Evolutionary conservation across 2,797 vertebrate genomes (phyloP), one percentile per base, ranked within the genome.

Genomic region (Chiropotes sagulatus): DNA sequence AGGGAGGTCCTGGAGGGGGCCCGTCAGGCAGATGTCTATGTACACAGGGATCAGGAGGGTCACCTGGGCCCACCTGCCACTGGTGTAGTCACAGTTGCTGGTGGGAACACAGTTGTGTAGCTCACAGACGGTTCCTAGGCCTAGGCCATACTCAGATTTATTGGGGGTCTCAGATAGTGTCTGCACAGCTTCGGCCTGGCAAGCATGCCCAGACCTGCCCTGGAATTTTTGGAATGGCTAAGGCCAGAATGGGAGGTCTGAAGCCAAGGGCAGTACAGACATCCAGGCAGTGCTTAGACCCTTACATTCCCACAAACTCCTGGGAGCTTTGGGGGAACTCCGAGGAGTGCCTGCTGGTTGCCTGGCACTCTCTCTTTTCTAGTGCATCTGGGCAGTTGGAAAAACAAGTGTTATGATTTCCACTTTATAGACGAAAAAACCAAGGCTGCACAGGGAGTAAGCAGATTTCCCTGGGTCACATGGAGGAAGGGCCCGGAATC

Each of bases 211-310:
- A 97, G 93, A 90, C 98, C 94, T 98, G 98, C 88, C 82, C 36
- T 97, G 96, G 88, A 88, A 93, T 98, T 96, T 96, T 98, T 98
- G 83, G 90, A 97, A 98, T 98, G 98, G 95, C 96, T 96, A 73
- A 90, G 90, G 91, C 81, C 89, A 85, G 80, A 94, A 94, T 39
- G 67, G 84, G 92, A 96, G 84, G 41, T 78, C 58, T 76, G 80
- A 81, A 89, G 61, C 67, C 70, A 20, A 95, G 57, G 67, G 88
- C 78, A 86, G 82, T 91, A 54, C 89, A 96, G 76, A 94, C 33
- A 94, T 70, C n/a, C 72, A 95, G 72, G 50, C n/a, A 86, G 85
- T 88, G 85, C 73, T 96, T 64, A 92, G 73, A 92, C 61, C n/a
- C 10, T 64, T 67, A 58, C 44, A 30, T 73, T 75, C 85, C 57